Evolutionary conservation across 2,797 vertebrate genomes (phyloP).

Genomic region (Notolabrus celidotus): DNA sequence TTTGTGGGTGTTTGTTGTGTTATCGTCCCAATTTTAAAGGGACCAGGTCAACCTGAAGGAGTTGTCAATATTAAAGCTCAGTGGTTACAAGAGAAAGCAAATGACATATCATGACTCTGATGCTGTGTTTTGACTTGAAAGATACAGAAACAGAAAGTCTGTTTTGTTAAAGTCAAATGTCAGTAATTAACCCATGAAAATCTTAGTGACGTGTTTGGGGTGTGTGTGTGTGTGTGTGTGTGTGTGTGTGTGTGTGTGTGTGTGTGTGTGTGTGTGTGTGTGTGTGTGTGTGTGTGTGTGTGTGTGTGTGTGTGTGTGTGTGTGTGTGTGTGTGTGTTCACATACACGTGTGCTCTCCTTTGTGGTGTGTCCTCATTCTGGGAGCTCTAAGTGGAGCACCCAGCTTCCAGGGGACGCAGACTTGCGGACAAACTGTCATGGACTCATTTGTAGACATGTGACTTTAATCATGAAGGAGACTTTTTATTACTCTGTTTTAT

Average conservation of each 20-base stretch:
- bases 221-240: slow-evolving; percentile 22
- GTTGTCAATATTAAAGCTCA: neutral
- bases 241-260: slow-evolving; percentile 22
- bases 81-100: neutral
- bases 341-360: slow-evolving; percentile 51
- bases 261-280: slow-evolving; percentile 20
- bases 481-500: neutral
- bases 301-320: slow-evolving; percentile 31
- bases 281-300: slow-evolving; percentile 2
- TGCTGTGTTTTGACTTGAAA: neutral
- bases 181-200: neutral
- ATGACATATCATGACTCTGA: neutral
- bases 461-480: slow-evolving; percentile 6
- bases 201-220: slow-evolving; percentile 8
- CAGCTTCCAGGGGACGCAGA: slow-evolving; percentile 58
- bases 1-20: neutral
- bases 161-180: slow-evolving; percentile 1
- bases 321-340: neutral
- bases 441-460: slow-evolving; percentile 43
- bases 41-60: neutral
- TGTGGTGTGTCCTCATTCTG: slow-evolving; percentile 75
- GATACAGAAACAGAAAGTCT: neutral
- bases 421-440: slow-evolving; percentile 27
- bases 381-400: slow-evolving; percentile 71
- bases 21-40: neutral